Conservation (phyloP, 2,797 vertebrate genomes). For the Amblyraja radiata region DNA sequence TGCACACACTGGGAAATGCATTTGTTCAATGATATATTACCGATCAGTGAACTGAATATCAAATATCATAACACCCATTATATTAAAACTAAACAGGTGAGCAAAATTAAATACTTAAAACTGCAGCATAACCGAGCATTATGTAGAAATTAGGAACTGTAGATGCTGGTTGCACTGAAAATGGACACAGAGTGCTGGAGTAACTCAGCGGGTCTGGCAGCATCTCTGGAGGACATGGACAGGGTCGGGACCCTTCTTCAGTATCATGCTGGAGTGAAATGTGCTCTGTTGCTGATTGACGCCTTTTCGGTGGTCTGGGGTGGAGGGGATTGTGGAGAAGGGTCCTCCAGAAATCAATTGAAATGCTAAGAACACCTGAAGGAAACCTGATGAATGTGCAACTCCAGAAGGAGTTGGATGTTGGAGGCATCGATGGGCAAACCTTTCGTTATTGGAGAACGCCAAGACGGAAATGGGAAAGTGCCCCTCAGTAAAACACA, state of each 20-base stretch:
- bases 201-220: no score
- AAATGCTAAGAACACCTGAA: neutral
- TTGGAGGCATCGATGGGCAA: neutral
- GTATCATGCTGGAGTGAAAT: neutral
- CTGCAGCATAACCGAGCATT: neutral
- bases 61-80: neutral
- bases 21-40: slow-evolving; percentile 6
- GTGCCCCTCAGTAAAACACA: neutral
- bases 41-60: slow-evolving; percentile 1
- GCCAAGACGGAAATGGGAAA: neutral
- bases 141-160: no score
- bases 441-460: neutral
- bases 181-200: no score
- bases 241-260: neutral
- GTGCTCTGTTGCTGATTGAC: neutral
- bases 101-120: slow-evolving; percentile 4
- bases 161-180: no score
- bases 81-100: slow-evolving; percentile 16
- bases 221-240: no score
- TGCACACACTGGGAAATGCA: neutral
- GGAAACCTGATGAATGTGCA: neutral
- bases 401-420: neutral
- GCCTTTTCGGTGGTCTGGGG: no score
- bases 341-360: neutral
- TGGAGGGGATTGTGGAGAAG: neutral